A percentile compares a stretch with the other conserved stretches of the same genome.
Conservation (phyloP, 2,113 vertebrate species). For the Chinchilla lanigera region DNA sequence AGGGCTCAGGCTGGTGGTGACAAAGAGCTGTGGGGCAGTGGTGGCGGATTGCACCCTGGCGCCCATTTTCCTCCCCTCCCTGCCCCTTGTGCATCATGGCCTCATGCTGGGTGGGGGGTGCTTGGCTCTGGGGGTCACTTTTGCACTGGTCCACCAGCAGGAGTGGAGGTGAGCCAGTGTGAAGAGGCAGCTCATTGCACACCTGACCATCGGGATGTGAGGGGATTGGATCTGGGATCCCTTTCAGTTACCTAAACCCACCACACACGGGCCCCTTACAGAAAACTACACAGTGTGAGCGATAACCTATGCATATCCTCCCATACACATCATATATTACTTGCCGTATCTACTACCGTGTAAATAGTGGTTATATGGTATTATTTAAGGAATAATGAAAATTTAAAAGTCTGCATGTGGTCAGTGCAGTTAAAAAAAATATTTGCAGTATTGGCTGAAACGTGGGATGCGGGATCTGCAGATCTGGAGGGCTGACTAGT, state of each 20-base stretch:
- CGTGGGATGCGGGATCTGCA: neutral
- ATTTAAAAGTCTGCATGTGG: neutral
- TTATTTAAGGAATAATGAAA: neutral
- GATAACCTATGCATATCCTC: neutral
- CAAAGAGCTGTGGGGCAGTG: neutral
- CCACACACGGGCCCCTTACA: neutral
- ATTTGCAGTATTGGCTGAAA: neutral
- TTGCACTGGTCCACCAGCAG: neutral
- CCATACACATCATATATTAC: neutral
- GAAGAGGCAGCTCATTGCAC: neutral
- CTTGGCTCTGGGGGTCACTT: neutral
- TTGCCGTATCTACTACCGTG: neutral
- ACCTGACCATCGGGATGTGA: neutral
- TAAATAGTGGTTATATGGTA: neutral
- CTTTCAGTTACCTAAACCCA: neutral
- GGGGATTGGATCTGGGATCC: neutral
- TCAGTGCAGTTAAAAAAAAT: neutral
- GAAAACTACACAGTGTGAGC: neutral
- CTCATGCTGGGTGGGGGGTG: neutral
- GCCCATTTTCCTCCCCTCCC: neutral
- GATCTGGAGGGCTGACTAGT: neutral
- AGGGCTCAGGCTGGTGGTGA: neutral
- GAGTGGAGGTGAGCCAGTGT: neutral
- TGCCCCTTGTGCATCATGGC: neutral
- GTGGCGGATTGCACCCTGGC: too few species aligned